phyloP scores from a whole-genome alignment of 2,113 vertebrate species.

The Albula goreensis region DNA sequence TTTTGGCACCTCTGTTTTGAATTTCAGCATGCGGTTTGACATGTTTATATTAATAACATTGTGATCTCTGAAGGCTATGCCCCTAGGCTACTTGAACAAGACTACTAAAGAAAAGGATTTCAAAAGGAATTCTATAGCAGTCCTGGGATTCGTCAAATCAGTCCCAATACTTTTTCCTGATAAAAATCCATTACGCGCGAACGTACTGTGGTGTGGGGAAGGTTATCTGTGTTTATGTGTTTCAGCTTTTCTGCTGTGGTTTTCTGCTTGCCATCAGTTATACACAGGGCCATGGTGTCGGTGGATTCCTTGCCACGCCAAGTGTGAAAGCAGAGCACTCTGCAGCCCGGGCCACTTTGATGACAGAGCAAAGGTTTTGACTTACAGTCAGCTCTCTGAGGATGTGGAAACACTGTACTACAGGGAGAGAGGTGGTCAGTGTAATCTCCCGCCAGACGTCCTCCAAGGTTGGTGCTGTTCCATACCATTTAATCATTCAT shows the following conservation, averaged over 20 bases:
- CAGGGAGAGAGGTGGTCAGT: neutral
- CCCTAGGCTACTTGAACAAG: constrained; percentile 75
- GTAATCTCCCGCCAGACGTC: constrained; percentile 14
- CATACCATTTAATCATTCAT: constrained; percentile 19
- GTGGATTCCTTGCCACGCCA: neutral
- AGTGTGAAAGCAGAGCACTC: neutral
- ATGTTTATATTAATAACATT: constrained; percentile 81
- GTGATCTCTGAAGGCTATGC: constrained; percentile 78
- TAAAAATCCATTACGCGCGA: constrained; percentile 78
- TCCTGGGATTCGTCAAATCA: constrained; percentile 75
- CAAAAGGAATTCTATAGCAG: constrained; percentile 81
- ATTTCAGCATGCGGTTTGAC: constrained; percentile 76
- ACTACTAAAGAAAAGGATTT: constrained; percentile 77
- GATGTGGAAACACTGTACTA: neutral
- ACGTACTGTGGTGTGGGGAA: constrained; percentile 49
- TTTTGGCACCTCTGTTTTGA: constrained; percentile 76
- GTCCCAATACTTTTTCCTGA: constrained; percentile 71
- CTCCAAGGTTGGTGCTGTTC: constrained; percentile 13
- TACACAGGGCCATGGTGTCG: neutral
- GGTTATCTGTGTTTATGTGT: constrained; percentile 38
- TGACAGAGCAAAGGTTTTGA: constrained; percentile 1
- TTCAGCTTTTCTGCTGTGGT: constrained; percentile 14
- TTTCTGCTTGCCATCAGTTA: constrained; percentile 24
- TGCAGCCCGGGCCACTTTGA: neutral
- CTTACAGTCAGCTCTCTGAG: neutral